Conservation (phyloP, 2,113 vertebrate species). For the Syrrhaptes paradoxus region DNA sequence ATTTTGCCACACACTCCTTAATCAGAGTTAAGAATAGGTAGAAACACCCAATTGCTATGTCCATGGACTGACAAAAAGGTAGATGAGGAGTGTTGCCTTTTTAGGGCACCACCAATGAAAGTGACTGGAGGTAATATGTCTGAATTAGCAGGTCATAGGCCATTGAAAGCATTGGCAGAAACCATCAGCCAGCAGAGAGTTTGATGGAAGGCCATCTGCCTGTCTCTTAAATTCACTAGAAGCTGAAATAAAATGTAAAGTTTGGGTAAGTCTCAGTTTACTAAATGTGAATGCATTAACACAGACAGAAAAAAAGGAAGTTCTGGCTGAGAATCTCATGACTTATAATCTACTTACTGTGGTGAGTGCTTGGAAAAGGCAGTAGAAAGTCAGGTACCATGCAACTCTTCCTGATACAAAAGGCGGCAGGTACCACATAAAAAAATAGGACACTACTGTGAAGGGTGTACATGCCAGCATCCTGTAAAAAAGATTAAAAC, state of each 20-base stretch:
- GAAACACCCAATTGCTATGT: background rate
- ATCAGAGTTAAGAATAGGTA: background rate
- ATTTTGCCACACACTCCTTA: background rate
- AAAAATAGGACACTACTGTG: conserved; percentile 87
- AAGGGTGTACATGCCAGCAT: conserved; percentile 91
- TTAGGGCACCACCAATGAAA: background rate
- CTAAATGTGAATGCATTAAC: background rate
- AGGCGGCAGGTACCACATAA: conserved; percentile 93
- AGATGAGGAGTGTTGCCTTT: background rate
- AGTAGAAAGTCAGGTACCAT: conserved; percentile 92
- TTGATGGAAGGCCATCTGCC: background rate
- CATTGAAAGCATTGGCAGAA: background rate
- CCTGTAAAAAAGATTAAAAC: conserved; percentile 73
- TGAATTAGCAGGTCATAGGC: background rate
- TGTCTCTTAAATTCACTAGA: background rate
- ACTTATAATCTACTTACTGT: conserved; percentile 82
- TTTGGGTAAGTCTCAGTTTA: background rate
- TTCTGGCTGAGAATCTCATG: background rate
- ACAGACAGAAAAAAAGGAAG: background rate
- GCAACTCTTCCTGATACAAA: conserved; percentile 80
- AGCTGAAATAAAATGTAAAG: background rate
- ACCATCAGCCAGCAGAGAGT: background rate
- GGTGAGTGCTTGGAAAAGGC: conserved; percentile 91
- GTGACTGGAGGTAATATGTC: background rate
- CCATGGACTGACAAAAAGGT: background rate